phyloP scores from a whole-genome alignment of 2,888 invertebrate genomes.

The Ptycholaimellus sp. region DNA sequence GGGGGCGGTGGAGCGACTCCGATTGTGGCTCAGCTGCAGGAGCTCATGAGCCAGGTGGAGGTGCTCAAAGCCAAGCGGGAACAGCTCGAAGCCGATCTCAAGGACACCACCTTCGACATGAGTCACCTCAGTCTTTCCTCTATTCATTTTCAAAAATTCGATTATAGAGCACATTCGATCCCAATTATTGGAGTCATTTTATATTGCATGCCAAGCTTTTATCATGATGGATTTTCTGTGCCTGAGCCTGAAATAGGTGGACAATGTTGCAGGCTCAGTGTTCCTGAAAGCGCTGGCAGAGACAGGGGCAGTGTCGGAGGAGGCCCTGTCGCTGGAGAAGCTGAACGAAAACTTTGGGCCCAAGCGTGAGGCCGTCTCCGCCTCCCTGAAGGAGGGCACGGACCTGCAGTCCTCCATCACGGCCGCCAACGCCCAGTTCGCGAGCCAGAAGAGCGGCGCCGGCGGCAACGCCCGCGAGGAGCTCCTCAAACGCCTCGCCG shows the following conservation, averaged over 20 bases:
- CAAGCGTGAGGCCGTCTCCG: conserved; percentile 50
- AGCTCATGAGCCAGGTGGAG: conserved; percentile 44
- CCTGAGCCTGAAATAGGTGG: conserved; percentile 11
- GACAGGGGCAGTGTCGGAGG: conserved; percentile 34
- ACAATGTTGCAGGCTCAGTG: conserved; percentile 34
- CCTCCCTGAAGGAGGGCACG: conserved; percentile 46
- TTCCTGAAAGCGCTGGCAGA: conserved; percentile 50
- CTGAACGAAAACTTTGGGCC: conserved; percentile 51
- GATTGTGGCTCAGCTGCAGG: conserved; percentile 42
- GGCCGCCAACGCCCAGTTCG: conserved; percentile 37
- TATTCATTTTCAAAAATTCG: too few species aligned
- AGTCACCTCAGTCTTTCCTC: conserved; percentile 27
- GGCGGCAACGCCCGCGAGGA: conserved; percentile 38
- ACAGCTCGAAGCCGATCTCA: conserved; percentile 59
- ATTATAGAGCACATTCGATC: too few species aligned
- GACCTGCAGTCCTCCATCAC: conserved; percentile 13
- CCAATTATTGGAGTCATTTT: too few species aligned
- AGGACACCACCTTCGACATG: conserved; percentile 53
- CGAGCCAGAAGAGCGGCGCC: conserved; percentile 33
- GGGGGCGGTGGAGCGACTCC: conserved; percentile 23
- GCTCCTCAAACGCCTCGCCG: conserved; percentile 56
- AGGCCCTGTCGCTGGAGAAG: conserved; percentile 43
- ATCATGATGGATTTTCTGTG: neutral
- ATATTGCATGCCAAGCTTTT: too few species aligned
- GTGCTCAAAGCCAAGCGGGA: conserved; percentile 49